Base-by-base conservation (phyloP, 2,888 invertebrate species). In the Amphipoea oculea region DNA sequence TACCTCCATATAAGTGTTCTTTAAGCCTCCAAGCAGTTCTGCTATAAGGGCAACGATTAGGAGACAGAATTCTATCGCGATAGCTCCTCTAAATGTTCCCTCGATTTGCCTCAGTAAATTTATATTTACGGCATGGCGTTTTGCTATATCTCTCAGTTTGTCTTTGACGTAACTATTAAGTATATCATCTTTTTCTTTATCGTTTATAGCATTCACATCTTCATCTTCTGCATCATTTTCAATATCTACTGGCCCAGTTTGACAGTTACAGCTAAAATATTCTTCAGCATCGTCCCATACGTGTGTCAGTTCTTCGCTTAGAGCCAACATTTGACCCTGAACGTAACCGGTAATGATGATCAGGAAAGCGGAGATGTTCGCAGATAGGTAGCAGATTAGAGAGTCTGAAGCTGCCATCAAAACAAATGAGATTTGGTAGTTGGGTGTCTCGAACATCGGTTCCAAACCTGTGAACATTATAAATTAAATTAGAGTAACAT, bases 1-100 rank as follows among this genome's bases (percentile, higher is more conserved):
- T 20, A 94, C 75, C 65, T 92, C 84, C 12, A 93, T 45, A 63
- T 89, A 92, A 0, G 93, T 93, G 29, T 93, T 92, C 65, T 93
- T 90, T 54, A 94, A 66, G 2, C 92, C 91, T 0, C 92, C 93
- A 1, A 94, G 85, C 9, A 94, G 71, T 81, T 92, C 92, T 2
- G 92, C 86, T 54, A 93, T 90, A 7, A 94, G 77, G 12, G 90
- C 91, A 9, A 89, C 54, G 0, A 90, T 79, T 4, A 94, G 84
- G 2, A 94, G 62, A 0, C 87, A 7, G 63, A 94, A 94, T 79
- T 93, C 93, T 14, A 91, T 78, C 7, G 91, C 92, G 17, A 92
- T 87, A 4, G 91, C 91, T 1, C 89, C 88, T 40, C 88, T 87
- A 29, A 92, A 93, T 2, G 91, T 72, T 4, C 73, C 75, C 76